phyloP scores from a whole-genome alignment of 2,113 vertebrate species.

The Epinephelus cyanopodus region DNA sequence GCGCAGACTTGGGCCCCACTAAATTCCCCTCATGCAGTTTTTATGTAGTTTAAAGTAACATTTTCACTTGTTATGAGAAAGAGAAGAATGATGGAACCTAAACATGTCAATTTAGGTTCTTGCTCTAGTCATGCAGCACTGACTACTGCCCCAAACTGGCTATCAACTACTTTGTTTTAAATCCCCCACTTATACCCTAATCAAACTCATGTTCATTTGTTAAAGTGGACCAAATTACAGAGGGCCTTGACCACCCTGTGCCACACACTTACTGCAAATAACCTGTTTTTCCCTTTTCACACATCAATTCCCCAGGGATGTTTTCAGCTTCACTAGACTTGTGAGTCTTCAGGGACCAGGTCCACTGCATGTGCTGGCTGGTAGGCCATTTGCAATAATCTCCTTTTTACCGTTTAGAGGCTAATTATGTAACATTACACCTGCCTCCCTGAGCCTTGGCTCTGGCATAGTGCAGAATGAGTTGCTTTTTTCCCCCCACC shows the following conservation, averaged over 20 bases:
- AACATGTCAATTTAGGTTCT: conserved; percentile 44
- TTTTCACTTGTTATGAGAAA: conserved; percentile 34
- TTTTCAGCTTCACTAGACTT: conserved; percentile 76
- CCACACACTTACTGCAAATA: conserved; percentile 65
- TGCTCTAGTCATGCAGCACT: not conserved
- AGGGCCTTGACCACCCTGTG: conserved; percentile 30
- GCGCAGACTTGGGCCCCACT: conserved; percentile 52
- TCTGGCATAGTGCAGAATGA: conserved; percentile 77
- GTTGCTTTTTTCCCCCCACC: conserved; percentile 58
- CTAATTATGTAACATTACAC: conserved; percentile 90
- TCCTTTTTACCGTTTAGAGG: conserved; percentile 88
- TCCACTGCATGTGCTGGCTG: conserved; percentile 84
- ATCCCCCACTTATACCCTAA: conserved; percentile 14
- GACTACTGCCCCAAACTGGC: not conserved
- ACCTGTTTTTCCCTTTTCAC: conserved; percentile 72
- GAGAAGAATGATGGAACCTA: conserved; percentile 18
- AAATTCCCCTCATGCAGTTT: conserved; percentile 32
- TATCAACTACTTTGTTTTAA: conserved; percentile 15
- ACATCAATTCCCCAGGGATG: conserved; percentile 68
- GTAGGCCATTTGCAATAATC: conserved; percentile 87
- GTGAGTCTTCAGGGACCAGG: conserved; percentile 73
- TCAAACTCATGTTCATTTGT: conserved; percentile 53
- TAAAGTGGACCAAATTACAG: conserved; percentile 53
- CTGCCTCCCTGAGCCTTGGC: conserved; percentile 84
- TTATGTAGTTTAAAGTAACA: conserved; percentile 43